A percentile compares a stretch with the other conserved stretches of the same genome.
These are phyloP conservation scores for Coelopa pilipes DNA, from an alignment of 2,888 invertebrate genomes.

Conservation along the genomic window DNA sequence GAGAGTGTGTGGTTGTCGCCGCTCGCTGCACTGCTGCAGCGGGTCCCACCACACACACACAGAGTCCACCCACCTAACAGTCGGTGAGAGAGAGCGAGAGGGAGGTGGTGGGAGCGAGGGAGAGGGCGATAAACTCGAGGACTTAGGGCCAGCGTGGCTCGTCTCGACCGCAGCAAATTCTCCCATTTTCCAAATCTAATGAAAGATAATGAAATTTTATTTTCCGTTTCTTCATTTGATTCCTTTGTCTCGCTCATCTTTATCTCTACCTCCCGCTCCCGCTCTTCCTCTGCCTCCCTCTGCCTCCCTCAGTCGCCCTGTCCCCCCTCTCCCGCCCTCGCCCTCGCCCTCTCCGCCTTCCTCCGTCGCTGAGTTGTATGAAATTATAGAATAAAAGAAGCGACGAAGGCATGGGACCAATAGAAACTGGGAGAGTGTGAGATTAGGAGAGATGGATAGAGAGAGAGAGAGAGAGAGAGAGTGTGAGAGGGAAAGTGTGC, in stretches of 20 bases:
- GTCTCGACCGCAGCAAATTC: conserved; percentile 1
- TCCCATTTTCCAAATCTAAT: conserved; percentile 56
- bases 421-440: neutral
- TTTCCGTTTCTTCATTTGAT: conserved; percentile 44
- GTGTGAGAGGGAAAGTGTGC: neutral
- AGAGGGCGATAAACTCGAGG: no score
- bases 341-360: neutral
- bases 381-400: conserved; percentile 13
- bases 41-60: neutral
- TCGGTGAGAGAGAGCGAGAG: neutral
- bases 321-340: neutral
- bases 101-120: neutral
- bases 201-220: conserved; percentile 58
- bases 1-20: neutral
- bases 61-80: neutral
- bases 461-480: neutral
- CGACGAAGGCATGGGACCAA: neutral
- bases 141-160: neutral
- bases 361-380: conserved; percentile 10
- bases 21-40: neutral
- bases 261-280: neutral
- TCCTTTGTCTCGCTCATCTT: conserved; percentile 9
- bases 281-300: conserved; percentile 9
- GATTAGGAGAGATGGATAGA: neutral
- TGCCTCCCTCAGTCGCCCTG: neutral